Evolutionary conservation across 1,140 invertebrate species (phyloP).

Genomic region (Zaprionus inermis): DNA sequence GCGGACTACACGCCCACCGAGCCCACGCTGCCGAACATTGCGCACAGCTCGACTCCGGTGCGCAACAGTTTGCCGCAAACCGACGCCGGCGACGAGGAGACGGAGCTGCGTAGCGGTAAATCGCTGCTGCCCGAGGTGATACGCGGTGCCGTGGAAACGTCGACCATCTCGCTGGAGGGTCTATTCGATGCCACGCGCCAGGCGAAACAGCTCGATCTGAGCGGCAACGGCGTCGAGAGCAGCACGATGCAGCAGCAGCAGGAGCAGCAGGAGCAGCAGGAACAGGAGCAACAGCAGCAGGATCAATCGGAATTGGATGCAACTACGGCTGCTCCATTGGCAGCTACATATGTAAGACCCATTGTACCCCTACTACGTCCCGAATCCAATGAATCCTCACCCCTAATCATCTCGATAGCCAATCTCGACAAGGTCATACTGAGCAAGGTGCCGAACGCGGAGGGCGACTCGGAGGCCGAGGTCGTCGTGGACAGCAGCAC

Average conservation of each 20-base stretch:
- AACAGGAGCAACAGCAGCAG: background rate
- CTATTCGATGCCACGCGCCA: conserved; percentile 86
- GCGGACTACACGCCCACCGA: conserved; percentile 81
- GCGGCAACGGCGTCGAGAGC: background rate
- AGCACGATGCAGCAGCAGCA: background rate
- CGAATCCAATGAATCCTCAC: conserved; percentile 84
- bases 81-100: conserved; percentile 18
- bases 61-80: conserved; percentile 59
- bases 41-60: conserved; percentile 49
- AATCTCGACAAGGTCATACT: conserved; percentile 84
- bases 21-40: conserved; percentile 13
- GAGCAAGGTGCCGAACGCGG: conserved; percentile 73
- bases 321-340: background rate
- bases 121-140: conserved; percentile 74
- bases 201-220: conserved; percentile 63
- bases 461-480: conserved; percentile 34
- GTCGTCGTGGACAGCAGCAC: conserved; percentile 15
- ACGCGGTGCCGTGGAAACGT: conserved; percentile 84
- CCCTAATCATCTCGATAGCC: conserved; percentile 83
- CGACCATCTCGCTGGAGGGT: conserved; percentile 87
- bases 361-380: conserved; percentile 79
- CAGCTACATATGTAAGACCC: conserved; percentile 75
- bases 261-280: background rate
- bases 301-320: background rate
- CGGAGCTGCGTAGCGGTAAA: conserved; percentile 72